Base-by-base conservation (phyloP, 2,113 vertebrate species). In the Ivindomyrus marchei region DNA sequence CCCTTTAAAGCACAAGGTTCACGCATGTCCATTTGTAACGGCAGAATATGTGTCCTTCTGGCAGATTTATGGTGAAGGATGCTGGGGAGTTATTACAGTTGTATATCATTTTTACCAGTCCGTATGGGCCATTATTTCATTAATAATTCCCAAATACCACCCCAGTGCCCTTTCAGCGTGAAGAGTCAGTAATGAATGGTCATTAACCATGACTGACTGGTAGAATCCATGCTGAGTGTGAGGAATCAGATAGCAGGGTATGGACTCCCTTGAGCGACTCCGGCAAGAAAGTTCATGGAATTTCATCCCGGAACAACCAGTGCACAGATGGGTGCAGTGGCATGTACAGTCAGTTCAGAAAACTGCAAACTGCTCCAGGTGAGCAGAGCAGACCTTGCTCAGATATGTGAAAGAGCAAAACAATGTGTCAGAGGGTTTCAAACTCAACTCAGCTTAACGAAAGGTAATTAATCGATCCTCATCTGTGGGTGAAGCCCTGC, bases 221-320 rank as follows among this genome's bases (percentile, higher is more conserved):
- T 92, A 90, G 91, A 92, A 92, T 91, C 91, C 88, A 91, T 92
- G 92, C 88, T 91, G 21, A 74, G 86, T 89, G 88, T 46, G 27
- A 49, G 31, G 91, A 66, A 90, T 88, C 46, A 92, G 92, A 94
- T 91, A 92, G 91, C 91, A 92, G 91, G 92, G 91, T 87, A 91
- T 87, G 49, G 45, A 77, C 31, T 90, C 53, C 53, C 70, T 52
- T 49, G 13, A 49, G 91, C 91, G 86, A 83, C 47, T 62, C 80
- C 92, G 90, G 91, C 89, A 91, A 89, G 49, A 47, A 39, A 88
- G 36, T n/a, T 66, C 52, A 31, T 19, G 21, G 5, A 62, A 83
- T 27, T 90, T 90, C 13, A 85, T 90, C 89, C 88, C 46, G 90
- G 87, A 91, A 46, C 19, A 85, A 45, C 6, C 45, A 47, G 83